Base-by-base conservation (phyloP, 1,140 invertebrate species). In the Metopolophium dirhodum region DNA sequence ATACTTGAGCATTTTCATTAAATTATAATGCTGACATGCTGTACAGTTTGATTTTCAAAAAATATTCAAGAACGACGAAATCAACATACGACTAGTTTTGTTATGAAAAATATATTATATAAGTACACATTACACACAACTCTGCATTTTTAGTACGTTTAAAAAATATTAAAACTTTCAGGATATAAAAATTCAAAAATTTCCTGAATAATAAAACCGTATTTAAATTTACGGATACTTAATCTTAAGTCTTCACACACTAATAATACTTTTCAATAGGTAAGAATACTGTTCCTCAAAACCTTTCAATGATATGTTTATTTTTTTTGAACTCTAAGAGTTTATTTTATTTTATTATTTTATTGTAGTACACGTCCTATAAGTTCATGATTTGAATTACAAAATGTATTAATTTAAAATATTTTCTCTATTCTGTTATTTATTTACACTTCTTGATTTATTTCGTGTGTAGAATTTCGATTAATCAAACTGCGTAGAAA, bases 351-450 rank as follows among this genome's bases (percentile, higher is more conserved):
- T 51, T 37, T 54, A 88, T 88, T 37, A 47, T 86, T 45, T 47
- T 47, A 49, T 49, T 49, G 22, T 22, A 37, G 49, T 89, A 37
- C 35, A 89, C n/a, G n/a, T 87, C 45, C 14, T 87, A 49, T 18
- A 87, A 49, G 35, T 54, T 26, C 35, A 54, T 54, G 87, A 1
- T 54, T 54, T 89, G 87, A 89, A 89, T 54, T 57, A 54, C 35
- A 54, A 54, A 89, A 89, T 51, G 7, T 89, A 26, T 89, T 89
- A 41, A 89, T 89, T 89, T 89, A 54, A 54, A 89, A 54, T 54
- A 37, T 89, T 89, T 35, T 26, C 22, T 54, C 9, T 23, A n/a
- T n/a, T n/a, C n/a, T 51, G 20, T 88, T 51, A 35, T 88, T 49
- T 88, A 89, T 57, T 89, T 89, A 54, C 11, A 89, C 20, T 37